Base-by-base conservation (phyloP, 37 sponge, comb jelly and placozoan genomes). In the Cliona cf. orientalis region DNA sequence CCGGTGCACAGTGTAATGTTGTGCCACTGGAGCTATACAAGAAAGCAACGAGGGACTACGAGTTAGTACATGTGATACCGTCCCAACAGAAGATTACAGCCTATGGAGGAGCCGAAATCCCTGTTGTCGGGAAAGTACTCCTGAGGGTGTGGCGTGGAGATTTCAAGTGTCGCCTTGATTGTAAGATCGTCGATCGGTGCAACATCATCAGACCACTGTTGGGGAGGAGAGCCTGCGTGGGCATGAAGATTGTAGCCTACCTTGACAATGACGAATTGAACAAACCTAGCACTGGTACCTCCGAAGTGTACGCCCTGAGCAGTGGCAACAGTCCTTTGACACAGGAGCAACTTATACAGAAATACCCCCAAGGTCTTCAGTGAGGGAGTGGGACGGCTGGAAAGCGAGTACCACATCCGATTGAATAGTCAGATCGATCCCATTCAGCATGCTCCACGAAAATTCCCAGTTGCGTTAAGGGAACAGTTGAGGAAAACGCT, bases 391-490 rank as follows among this genome's bases (percentile, higher is more conserved):
- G 90, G 90, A 1, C 38, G 68, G 1, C 71, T 89, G 23, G 53
- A 42, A 33, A 73, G 84, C 7, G 42, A 75, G 41, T 89, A 84
- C 28, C 43, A 46, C 69, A 90, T 90, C 29, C 73, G 62, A 38
- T 58, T 83, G 25, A 56, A 60, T 39, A 59, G 32, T 2, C 25
- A 46, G 28, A 28, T 78, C 38, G 34, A n/a, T 11, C 85, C 91
- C 28, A 49, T 57, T 11, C 66, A 76, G 17, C 75, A 84, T 40
- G 65, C 80, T 29, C 85, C 91, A 3, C 42, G 85, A 71, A 36
- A 32, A 29, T 73, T 80, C 2, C 70, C 91, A 44, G 78, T 70
- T 45, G 68, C 71, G 42, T 41, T 55, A 70, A 71, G 65, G 39
- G 86, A 62, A 66, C 67, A 4, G 21, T 38, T 45, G 37, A 58